Evolutionary conservation across 92 coral and sea anemone species (phyloP).

Genomic region (Paramuricea clavata): DNA sequence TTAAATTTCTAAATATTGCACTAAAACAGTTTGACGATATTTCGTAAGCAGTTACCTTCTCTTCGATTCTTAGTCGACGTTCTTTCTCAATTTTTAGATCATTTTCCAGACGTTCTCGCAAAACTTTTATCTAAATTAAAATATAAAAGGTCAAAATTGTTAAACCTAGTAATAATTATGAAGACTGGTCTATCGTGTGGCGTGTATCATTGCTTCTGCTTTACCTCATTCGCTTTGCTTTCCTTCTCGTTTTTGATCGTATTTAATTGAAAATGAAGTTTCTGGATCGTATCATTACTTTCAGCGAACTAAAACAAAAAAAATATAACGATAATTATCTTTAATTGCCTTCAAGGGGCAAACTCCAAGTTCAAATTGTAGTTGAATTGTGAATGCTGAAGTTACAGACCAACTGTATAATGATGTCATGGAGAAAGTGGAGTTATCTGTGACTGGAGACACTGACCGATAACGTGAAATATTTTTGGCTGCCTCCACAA

Average conservation of each 20-base stretch:
- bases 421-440: too few species aligned
- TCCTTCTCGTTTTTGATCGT: slow-evolving; percentile 43
- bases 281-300: slow-evolving; percentile 7
- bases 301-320: slow-evolving; percentile 28
- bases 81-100: slow-evolving; percentile 31
- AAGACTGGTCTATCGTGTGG: not conserved
- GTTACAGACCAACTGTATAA: too few species aligned
- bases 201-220: not conserved
- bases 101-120: slow-evolving; percentile 29
- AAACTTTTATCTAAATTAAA: not conserved
- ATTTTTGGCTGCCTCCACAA: too few species aligned
- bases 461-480: too few species aligned
- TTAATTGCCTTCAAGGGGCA: too few species aligned
- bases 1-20: not conserved
- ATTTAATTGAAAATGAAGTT: slow-evolving; percentile 42
- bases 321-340: too few species aligned
- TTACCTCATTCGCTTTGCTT: slow-evolving; percentile 9
- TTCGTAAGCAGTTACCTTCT: not conserved
- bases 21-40: not conserved
- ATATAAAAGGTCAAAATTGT: not conserved
- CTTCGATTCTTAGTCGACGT: slow-evolving; percentile 31
- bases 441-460: too few species aligned
- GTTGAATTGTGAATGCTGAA: too few species aligned
- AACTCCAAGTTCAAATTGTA: too few species aligned
- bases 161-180: not conserved